phyloP scores from a whole-genome alignment of 2,113 vertebrate genomes.

The Eira barbara region DNA sequence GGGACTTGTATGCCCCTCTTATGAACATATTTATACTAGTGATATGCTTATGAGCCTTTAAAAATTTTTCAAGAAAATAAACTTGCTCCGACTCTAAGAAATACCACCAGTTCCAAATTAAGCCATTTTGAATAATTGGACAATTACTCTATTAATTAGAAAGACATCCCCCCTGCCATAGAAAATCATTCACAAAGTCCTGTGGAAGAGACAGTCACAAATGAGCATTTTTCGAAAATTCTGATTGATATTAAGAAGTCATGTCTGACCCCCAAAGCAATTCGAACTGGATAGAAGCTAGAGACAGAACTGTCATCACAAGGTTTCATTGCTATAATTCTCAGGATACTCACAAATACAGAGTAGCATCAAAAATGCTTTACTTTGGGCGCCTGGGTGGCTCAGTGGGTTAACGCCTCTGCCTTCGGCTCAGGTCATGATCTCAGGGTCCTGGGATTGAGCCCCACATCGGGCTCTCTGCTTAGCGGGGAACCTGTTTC shows the following conservation, averaged over 20 bases:
- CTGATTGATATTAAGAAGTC: neutral
- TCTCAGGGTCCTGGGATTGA: too few species aligned
- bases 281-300: neutral
- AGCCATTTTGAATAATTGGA: neutral
- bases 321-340: neutral
- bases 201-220: neutral
- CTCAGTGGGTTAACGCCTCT: too few species aligned
- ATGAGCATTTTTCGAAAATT: neutral
- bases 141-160: neutral
- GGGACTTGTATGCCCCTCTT: neutral
- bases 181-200: neutral
- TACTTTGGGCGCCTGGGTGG: neutral
- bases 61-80: neutral
- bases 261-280: neutral
- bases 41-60: neutral
- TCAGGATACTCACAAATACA: neutral
- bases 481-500: too few species aligned
- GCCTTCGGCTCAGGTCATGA: too few species aligned
- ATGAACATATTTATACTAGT: conserved; percentile 1
- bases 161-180: rapidly evolving
- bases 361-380: neutral
- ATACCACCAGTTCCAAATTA: neutral
- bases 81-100: neutral
- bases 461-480: rapidly evolving
- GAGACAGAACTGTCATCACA: neutral